These are phyloP conservation scores for Equus przewalskii DNA, from an alignment of 2,113 vertebrate genomes.

Conservation along the genomic window DNA sequence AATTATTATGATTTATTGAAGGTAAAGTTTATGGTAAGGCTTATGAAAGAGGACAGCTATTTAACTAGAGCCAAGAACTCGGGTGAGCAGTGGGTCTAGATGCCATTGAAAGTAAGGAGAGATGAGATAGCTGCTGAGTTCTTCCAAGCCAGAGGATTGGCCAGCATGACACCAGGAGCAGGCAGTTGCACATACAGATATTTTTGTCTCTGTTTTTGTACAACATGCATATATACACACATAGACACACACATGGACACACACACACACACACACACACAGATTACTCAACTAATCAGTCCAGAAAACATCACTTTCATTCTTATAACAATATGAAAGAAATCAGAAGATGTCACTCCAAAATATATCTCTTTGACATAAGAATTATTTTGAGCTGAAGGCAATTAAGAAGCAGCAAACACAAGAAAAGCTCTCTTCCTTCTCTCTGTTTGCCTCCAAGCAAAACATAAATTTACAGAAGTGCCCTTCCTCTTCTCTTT, in stretches of 20 bases:
- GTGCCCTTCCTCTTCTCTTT: not conserved
- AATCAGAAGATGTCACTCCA: not conserved
- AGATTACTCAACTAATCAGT: not conserved
- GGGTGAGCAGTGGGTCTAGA: not conserved
- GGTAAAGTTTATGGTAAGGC: not conserved
- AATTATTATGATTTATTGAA: not conserved
- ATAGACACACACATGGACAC: not conserved
- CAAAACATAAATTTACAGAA: not conserved
- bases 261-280: not conserved
- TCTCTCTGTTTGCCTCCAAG: not conserved
- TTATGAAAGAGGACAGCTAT: not conserved
- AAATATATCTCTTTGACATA: not conserved
- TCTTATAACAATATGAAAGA: not conserved
- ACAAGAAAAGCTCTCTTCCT: not conserved
- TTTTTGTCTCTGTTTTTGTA: not conserved
- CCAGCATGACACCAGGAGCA: not conserved
- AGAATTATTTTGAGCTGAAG: not conserved
- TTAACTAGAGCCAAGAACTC: not conserved
- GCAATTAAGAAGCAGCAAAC: not conserved
- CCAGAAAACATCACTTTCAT: not conserved
- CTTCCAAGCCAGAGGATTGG: too few species aligned
- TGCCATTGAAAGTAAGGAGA: not conserved
- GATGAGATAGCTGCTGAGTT: not conserved
- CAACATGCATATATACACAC: rapidly evolving
- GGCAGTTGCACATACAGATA: not conserved